Conservation (phyloP, 2,113 vertebrate species). For the Apeltes quadracus region DNA sequence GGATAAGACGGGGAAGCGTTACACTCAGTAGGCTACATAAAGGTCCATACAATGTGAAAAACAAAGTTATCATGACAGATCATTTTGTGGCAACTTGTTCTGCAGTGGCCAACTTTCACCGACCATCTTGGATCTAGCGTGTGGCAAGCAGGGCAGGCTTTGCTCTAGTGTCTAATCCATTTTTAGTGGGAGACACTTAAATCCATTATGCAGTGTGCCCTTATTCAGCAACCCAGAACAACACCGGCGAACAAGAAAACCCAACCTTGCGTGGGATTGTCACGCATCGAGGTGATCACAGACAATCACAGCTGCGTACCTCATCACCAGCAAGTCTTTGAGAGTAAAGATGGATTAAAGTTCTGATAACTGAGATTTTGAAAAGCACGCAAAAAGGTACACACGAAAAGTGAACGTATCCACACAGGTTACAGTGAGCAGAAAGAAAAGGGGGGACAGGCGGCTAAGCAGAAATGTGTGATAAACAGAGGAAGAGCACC, state of each 20-base stretch:
- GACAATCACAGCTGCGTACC: conserved; percentile 15
- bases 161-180: conserved; percentile 58
- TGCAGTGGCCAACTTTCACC: conserved; percentile 36
- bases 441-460: neutral
- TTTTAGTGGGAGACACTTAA: conserved; percentile 55
- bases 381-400: conserved; percentile 7
- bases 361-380: conserved; percentile 3
- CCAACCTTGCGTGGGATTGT: conserved; percentile 33
- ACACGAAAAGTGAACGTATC: conserved; percentile 17
- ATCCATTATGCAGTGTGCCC: conserved; percentile 51
- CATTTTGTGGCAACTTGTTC: conserved; percentile 3
- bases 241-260: conserved; percentile 29
- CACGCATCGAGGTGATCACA: conserved; percentile 1
- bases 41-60: neutral
- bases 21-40: neutral
- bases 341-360: conserved; percentile 23
- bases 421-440: conserved; percentile 15
- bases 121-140: conserved; percentile 37
- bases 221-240: conserved; percentile 40
- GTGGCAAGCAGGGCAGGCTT: conserved; percentile 35
- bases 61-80: conserved; percentile 2
- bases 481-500: conserved; percentile 28
- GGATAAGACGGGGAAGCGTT: neutral
- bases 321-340: conserved; percentile 29
- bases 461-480: conserved; percentile 4